phyloP scores from a whole-genome alignment of 2,888 invertebrate genomes.

The Pachymerium ferrugineum region DNA sequence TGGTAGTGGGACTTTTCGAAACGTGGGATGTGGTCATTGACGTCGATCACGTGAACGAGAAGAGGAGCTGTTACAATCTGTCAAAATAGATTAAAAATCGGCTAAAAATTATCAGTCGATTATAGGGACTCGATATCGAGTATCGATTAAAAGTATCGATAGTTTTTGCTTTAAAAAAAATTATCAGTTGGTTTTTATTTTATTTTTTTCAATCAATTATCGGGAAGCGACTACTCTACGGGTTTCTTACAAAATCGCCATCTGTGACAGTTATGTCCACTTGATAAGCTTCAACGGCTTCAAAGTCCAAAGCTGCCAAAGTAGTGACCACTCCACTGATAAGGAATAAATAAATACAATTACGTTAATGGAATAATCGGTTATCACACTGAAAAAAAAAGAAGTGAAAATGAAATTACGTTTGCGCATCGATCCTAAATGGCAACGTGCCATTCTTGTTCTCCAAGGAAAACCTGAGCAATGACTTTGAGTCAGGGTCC shows the following conservation, averaged over 20 bases:
- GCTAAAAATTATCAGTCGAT: too few species aligned
- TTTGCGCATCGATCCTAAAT: constrained; percentile 1
- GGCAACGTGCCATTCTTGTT: constrained; percentile 21
- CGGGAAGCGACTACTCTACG: too few species aligned
- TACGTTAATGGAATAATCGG: too few species aligned
- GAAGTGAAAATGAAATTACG: too few species aligned
- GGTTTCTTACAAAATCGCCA: constrained; percentile 35
- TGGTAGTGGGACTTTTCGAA: constrained; percentile 77
- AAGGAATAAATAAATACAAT: neutral
- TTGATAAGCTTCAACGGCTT: constrained; percentile 27
- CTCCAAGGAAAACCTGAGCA: neutral
- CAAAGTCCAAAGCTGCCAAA: constrained; percentile 32
- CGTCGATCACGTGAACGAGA: constrained; percentile 58
- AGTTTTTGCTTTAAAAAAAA: neutral
- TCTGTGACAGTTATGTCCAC: constrained; percentile 34
- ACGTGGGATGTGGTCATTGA: constrained; percentile 77
- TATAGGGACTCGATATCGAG: too few species aligned
- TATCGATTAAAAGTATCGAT: too few species aligned
- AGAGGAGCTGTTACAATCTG: constrained; percentile 48
- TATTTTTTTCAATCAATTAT: constrained; percentile 29
- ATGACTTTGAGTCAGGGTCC: constrained; percentile 20
- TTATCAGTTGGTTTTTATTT: neutral
- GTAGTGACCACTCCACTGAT: constrained; percentile 35
- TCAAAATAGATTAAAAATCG: neutral
- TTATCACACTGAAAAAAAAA: too few species aligned